A percentile compares a stretch with the other conserved stretches of the same genome.
phyloP scores from a whole-genome alignment of 1,140 invertebrate species.

The Sycophaga agraensis region DNA sequence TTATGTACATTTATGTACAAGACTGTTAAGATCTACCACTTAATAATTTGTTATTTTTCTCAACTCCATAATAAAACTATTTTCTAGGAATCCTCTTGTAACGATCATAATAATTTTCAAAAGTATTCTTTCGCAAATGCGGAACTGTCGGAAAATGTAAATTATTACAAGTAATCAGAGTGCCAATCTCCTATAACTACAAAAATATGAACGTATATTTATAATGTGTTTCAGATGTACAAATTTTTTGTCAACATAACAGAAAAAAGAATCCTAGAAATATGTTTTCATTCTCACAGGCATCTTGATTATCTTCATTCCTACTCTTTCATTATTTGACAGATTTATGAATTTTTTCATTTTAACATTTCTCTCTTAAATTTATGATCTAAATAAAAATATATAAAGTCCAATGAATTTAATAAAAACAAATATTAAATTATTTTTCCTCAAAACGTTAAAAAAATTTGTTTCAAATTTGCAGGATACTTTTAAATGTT shows the following conservation, averaged over 20 bases:
- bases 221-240: slow-evolving; percentile 40
- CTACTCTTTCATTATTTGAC: not conserved
- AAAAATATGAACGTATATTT: slow-evolving; percentile 51
- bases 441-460: slow-evolving; percentile 15
- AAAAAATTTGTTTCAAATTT: slow-evolving; percentile 14
- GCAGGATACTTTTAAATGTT: slow-evolving; percentile 14
- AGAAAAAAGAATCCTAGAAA: slow-evolving; percentile 34
- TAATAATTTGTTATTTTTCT: slow-evolving; percentile 37
- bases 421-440: not conserved
- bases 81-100: not conserved
- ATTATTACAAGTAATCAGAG: slow-evolving; percentile 39
- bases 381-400: no score
- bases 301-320: slow-evolving; percentile 30
- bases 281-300: slow-evolving; percentile 19
- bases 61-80: slow-evolving; percentile 12
- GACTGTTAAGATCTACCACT: slow-evolving; percentile 36
- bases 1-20: slow-evolving; percentile 38
- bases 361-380: not conserved
- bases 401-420: slow-evolving; percentile 2
- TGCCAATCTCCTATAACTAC: slow-evolving; percentile 45
- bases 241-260: slow-evolving; percentile 40
- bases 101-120: not conserved
- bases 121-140: no score
- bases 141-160: slow-evolving; percentile 7
- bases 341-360: slow-evolving; percentile 12